Percentiles rank a stretch among this genome's conserved stretches.
These are phyloP conservation scores for Diaphora mendica DNA, from an alignment of 2,888 invertebrate genomes.

Conservation along the genomic window DNA sequence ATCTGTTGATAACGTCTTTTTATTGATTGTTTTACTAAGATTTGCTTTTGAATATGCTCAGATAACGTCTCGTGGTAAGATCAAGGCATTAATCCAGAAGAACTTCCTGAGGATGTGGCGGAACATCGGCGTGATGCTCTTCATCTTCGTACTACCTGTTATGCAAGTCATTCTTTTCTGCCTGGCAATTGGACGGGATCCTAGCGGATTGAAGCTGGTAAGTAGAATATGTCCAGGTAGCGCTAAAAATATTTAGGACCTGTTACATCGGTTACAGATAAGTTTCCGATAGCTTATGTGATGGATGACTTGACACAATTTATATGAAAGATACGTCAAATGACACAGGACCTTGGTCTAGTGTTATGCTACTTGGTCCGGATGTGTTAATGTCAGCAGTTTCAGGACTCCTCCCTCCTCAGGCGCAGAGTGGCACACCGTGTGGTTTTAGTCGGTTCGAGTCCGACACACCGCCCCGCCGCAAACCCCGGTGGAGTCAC, in stretches of 20 bases:
- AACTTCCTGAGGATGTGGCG: constrained; percentile 97
- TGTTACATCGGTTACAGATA: too few species aligned
- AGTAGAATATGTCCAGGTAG: constrained; percentile 64
- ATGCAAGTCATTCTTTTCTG: constrained; percentile 98
- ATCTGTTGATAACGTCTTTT: background rate
- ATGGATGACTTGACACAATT: too few species aligned
- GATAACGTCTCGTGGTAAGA: constrained; percentile 94
- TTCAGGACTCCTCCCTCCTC: too few species aligned
- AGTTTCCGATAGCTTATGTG: too few species aligned
- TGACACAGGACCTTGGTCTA: too few species aligned
- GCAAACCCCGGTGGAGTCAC: too few species aligned
- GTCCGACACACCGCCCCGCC: too few species aligned
- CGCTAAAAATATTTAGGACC: background rate
- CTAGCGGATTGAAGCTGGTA: constrained; percentile 92
- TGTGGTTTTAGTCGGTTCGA: too few species aligned
- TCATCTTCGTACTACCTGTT: constrained; percentile 97
- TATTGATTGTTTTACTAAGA: background rate
- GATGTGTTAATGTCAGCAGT: too few species aligned
- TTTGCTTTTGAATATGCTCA: constrained; percentile 54
- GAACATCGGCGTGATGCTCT: constrained; percentile 96
- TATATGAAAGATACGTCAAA: too few species aligned
- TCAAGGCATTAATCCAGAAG: constrained; percentile 93
- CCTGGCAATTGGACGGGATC: constrained; percentile 95
- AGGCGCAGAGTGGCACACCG: too few species aligned
- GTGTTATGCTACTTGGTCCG: too few species aligned